These are phyloP conservation scores for Dicrostonyx torquatus DNA, from an alignment of 2,797 vertebrate species.

Conservation along the genomic window DNA sequence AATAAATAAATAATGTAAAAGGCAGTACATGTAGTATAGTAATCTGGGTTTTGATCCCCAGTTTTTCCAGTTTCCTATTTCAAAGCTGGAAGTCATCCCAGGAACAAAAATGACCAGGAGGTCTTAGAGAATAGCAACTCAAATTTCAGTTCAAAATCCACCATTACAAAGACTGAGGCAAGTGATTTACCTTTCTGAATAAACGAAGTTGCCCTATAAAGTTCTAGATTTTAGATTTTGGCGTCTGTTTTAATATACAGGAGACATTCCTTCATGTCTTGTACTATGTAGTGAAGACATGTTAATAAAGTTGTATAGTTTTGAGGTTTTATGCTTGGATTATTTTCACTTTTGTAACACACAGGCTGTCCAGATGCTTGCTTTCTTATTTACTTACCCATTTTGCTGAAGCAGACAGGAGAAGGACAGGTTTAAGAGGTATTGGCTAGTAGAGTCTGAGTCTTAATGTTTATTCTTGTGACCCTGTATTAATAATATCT, in stretches of 20 bases:
- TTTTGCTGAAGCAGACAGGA: neutral
- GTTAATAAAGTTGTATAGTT: neutral
- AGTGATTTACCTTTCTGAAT: neutral
- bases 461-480: neutral
- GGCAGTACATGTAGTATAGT: neutral
- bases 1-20: neutral
- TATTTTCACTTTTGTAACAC: neutral
- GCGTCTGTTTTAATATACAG: neutral
- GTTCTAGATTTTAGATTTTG: slow-evolving; percentile 5
- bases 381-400: neutral
- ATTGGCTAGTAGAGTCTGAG: neutral
- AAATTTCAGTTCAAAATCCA: neutral
- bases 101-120: neutral
- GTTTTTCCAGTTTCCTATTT: fast-evolving
- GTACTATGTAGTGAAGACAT: neutral
- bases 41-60: neutral
- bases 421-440: neutral
- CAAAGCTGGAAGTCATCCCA: neutral
- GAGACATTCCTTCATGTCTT: neutral
- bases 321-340: neutral
- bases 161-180: neutral
- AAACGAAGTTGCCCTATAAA: neutral
- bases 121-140: neutral
- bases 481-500: neutral
- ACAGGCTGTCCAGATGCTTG: neutral